Evolutionary conservation across 2,797 vertebrate species (phyloP).

Genomic region (Pterois miles): DNA sequence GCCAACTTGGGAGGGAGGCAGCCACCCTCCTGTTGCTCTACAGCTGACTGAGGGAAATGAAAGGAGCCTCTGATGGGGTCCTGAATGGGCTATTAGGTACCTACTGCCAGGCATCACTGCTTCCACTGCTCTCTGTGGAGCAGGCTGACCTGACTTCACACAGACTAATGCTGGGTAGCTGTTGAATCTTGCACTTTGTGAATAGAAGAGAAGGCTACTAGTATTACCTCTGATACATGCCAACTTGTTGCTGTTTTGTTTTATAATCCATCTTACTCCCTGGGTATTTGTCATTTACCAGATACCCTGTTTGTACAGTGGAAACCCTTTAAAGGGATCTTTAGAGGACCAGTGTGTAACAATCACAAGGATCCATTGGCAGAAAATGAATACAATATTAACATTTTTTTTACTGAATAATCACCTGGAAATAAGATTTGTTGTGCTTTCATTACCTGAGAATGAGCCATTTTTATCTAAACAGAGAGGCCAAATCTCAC

Average conservation of each 20-base stretch:
- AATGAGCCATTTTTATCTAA: no score
- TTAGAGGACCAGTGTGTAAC: background rate
- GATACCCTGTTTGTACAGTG: background rate
- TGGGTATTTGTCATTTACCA: background rate
- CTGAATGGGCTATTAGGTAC: slow-evolving; percentile 49
- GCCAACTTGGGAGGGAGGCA: slow-evolving; percentile 34
- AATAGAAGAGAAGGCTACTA: background rate
- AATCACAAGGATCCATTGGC: no score
- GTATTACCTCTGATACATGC: background rate
- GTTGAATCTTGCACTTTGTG: background rate
- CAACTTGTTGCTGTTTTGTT: background rate
- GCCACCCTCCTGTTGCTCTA: slow-evolving; percentile 41
- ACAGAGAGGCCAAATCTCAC: fast-evolving
- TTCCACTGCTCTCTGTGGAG: slow-evolving; percentile 13
- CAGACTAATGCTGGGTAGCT: background rate
- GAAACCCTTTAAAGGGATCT: background rate
- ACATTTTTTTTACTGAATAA: no score
- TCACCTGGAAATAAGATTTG: no score
- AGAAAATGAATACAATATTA: no score
- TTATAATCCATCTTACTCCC: background rate
- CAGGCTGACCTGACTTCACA: slow-evolving; percentile 20
- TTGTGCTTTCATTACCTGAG: no score
- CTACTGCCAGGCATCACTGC: slow-evolving; percentile 31
- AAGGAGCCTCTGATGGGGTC: slow-evolving; percentile 28
- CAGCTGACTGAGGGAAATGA: slow-evolving; percentile 52